Evolutionary conservation across 64 coral and sea anemone species (phyloP).

Genomic region (Porites australiensis): DNA sequence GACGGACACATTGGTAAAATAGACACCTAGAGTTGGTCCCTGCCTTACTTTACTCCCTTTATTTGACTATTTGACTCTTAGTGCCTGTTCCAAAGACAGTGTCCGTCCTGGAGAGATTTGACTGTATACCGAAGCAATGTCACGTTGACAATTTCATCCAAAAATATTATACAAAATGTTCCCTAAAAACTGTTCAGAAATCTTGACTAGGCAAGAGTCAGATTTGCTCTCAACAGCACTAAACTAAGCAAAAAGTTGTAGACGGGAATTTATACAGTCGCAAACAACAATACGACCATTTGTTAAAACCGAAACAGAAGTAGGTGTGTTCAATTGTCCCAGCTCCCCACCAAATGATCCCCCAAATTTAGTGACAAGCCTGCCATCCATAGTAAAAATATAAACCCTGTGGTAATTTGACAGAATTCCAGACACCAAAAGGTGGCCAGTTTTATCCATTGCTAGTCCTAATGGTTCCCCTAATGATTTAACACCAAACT

Average conservation of each 20-base stretch:
- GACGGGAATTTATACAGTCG: background rate
- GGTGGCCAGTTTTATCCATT: conserved; percentile 34
- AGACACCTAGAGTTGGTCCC: too few relatives aligned
- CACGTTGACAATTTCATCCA: too few relatives aligned
- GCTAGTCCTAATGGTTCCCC: conserved; percentile 29
- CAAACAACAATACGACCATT: conserved; percentile 29
- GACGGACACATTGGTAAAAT: too few relatives aligned
- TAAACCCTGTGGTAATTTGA: background rate
- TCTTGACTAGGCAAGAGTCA: too few relatives aligned
- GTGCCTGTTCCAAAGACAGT: too few relatives aligned
- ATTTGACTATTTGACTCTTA: too few relatives aligned
- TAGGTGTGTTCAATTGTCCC: background rate
- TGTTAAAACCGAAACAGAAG: background rate
- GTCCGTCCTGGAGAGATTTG: too few relatives aligned
- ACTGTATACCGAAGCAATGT: too few relatives aligned
- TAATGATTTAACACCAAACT: background rate
- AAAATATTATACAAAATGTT: too few relatives aligned
- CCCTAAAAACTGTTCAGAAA: too few relatives aligned
- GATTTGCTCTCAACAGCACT: too few relatives aligned
- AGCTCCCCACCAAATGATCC: background rate
- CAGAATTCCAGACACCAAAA: background rate
- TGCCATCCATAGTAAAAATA: conserved; percentile 15
- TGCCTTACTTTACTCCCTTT: too few relatives aligned
- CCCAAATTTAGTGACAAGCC: conserved; percentile 36
- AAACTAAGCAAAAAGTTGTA: conserved; percentile 1